Conservation (phyloP, 1,140 invertebrate species). For the Nasonia longicornis region DNA sequence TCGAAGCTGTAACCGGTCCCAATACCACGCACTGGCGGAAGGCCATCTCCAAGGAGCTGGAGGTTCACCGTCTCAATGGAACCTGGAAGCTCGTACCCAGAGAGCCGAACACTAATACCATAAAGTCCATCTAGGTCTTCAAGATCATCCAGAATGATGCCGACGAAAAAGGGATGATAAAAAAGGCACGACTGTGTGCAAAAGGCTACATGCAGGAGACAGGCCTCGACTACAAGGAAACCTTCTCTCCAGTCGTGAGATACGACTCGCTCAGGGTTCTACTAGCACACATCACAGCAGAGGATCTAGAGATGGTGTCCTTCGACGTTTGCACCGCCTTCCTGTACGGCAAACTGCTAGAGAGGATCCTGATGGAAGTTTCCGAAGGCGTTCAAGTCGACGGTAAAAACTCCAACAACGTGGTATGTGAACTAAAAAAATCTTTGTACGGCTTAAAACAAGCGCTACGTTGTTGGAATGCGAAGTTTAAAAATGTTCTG, state of each 20-base stretch:
- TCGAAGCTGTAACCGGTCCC: too few relatives aligned
- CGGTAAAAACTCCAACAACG: not conserved
- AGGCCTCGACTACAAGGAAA: not conserved
- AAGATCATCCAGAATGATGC: not conserved
- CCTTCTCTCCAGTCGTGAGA: not conserved
- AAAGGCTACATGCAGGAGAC: not conserved
- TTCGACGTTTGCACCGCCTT: not conserved
- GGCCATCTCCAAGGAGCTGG: not conserved
- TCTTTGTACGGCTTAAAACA: conserved; percentile 67
- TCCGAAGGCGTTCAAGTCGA: not conserved
- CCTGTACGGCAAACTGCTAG: not conserved
- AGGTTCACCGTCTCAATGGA: not conserved
- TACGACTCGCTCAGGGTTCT: not conserved
- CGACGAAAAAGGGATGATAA: not conserved
- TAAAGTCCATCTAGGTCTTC: not conserved
- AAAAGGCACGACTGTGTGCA: not conserved
- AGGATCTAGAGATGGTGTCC: not conserved
- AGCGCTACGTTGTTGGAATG: conserved; percentile 61
- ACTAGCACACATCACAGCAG: not conserved
- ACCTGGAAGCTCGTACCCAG: not conserved
- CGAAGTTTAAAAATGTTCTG: conserved; percentile 32
- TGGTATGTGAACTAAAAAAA: conserved; percentile 57
- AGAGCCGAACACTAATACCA: not conserved
- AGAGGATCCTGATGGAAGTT: conserved; percentile 10
- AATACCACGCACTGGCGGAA: not conserved